Evolutionary conservation across 2,797 vertebrate species (phyloP), one percentile per base, ranked within the genome.

Genomic region (Aplochiton taeniatus): DNA sequence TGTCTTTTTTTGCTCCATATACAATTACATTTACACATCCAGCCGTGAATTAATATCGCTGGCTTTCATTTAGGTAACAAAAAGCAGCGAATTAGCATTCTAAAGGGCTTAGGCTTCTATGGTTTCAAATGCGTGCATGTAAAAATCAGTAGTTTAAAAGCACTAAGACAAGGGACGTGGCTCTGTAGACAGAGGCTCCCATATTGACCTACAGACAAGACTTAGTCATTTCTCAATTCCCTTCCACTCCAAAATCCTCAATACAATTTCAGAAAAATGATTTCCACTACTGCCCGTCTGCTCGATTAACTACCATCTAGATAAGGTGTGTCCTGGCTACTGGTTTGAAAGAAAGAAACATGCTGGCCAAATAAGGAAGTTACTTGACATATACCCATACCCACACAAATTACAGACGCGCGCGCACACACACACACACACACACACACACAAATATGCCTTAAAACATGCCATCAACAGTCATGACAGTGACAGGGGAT

Each of bases 241-340:
- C 63, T 74, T 62, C 76, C 68, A 53, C 76, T 85, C 70, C 81
- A 70, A 82, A 87, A 84, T 83, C 76, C 82, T 81, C 82, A 76
- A 76, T 83, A 73, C 74, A 81, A 90, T 88, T 88, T 88, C 76
- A 81, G 78, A 43, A 45, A 59, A 91, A 87, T 85, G 87, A 92
- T 91, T 91, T 91, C 83, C 79, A 88, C 85, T 87, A 58, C 75
- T 59, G 72, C 75, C 76, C 78, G 81, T 85, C 62, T 68, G 56
- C 65, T 68, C 80, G 83, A 89, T 88, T 87, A 83, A 84, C 79
- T 78, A 66, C 43, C 72, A 84, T 74, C 71, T 10, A 78, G 80
- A 83, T 80, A 78, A 77, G 71, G 72, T 67, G 73, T 65, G 68
- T 66, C 46, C 43, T 71, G 70, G 45, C 64, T 58, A 73, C 61